Conservation (phyloP, 1,140 invertebrate genomes). For the Dendroctonus valens region DNA sequence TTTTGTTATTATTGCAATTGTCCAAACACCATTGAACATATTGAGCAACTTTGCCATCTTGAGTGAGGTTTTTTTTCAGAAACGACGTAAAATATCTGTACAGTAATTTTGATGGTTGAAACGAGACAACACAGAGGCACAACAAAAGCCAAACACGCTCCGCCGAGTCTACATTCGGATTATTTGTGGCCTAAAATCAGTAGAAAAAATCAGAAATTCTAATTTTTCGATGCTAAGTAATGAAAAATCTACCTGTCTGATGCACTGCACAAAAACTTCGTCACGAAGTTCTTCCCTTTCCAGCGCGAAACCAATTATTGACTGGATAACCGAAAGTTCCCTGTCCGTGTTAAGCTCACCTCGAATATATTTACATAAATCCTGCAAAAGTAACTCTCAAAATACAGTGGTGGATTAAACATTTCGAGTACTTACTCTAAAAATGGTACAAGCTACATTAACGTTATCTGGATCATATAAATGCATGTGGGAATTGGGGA, state of each 20-base stretch:
- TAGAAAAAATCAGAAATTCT: constrained; percentile 1
- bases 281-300: constrained; percentile 86
- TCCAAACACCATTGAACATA: constrained; percentile 94
- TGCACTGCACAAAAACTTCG: constrained; percentile 87
- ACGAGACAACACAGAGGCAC: constrained; percentile 85
- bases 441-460: constrained; percentile 84
- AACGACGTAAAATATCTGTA: constrained; percentile 79
- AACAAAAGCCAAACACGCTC: constrained; percentile 86
- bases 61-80: constrained; percentile 68
- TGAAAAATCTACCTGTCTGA: constrained; percentile 60
- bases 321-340: constrained; percentile 80
- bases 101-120: constrained; percentile 86
- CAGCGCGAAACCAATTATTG: constrained; percentile 80
- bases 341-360: constrained; percentile 81
- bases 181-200: constrained; percentile 71
- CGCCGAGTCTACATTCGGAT: constrained; percentile 76
- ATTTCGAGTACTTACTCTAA: constrained; percentile 65
- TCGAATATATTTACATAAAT: constrained; percentile 81
- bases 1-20: constrained; percentile 85
- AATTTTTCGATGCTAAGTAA: background rate
- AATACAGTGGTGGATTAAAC: background rate
- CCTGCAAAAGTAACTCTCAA: constrained; percentile 53
- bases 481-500: constrained; percentile 92
- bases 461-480: constrained; percentile 95
- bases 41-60: constrained; percentile 72